Evolutionary conservation across 2,888 invertebrate species (phyloP), one percentile per base, ranked within the genome.

Genomic region (Caenorhabditis japonica): DNA sequence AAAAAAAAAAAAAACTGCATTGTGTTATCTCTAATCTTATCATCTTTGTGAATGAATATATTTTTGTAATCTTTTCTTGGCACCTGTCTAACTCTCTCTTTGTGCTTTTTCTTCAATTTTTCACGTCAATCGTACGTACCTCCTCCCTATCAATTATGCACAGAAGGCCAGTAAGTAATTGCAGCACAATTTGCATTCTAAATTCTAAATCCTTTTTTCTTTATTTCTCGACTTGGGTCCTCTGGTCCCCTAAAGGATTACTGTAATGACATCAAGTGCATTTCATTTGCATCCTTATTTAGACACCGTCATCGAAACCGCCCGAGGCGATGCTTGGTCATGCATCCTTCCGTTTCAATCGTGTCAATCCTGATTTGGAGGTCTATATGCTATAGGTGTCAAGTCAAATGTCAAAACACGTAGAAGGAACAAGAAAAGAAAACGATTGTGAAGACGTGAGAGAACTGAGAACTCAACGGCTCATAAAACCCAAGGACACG

Each of bases 181-280:
- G 68, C 58, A 52, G 27, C 21, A 38, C 46, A 68, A 68, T 58
- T 58, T 58, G 41, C 64, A 64, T 64, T 30, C 30, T 30, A 30
- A 30, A 30, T 30, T 10, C 30, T 30, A 5, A n/a, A n/a, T n/a
- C n/a, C n/a, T n/a, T n/a, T n/a, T n/a, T n/a, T n/a, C n/a, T n/a
- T n/a, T n/a, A n/a, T n/a, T n/a, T n/a, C n/a, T n/a, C n/a, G n/a
- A n/a, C n/a, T n/a, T n/a, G n/a, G n/a, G n/a, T n/a, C n/a, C n/a
- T n/a, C n/a, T n/a, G n/a, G n/a, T n/a, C n/a, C n/a, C n/a, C n/a
- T n/a, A n/a, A n/a, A 12, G 64, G 64, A 64, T 64, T 64, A 64
- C 64, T 64, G 64, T 64, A 64, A 64, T 56, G 56, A 55, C 55
- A 55, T 56, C 64, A 64, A 64, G 64, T 64, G 33, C 56, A 64